phyloP scores from a whole-genome alignment of 2,888 invertebrate genomes.

The Drepana falcataria region DNA sequence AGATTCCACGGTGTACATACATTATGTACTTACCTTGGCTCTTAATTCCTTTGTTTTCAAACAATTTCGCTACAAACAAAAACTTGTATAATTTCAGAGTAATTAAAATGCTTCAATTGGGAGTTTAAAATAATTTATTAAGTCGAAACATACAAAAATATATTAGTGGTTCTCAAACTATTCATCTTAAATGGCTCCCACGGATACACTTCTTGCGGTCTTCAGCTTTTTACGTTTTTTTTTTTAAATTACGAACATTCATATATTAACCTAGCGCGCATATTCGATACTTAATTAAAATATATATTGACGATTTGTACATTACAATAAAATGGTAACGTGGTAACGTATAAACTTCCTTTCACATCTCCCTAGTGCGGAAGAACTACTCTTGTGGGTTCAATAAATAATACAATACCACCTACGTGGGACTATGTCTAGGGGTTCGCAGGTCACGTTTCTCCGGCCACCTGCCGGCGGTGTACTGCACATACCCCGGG shows the following conservation, averaged over 20 bases:
- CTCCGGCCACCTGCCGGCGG: constrained; percentile 83
- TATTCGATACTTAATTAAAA: too few species aligned
- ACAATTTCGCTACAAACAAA: constrained; percentile 31
- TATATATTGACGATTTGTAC: too few species aligned
- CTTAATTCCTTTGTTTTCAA: constrained; percentile 55
- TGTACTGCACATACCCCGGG: constrained; percentile 86
- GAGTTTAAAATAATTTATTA: constrained; percentile 32
- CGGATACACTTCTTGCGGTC: constrained; percentile 29
- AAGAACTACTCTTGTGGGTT: too few species aligned
- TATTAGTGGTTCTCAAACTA: constrained; percentile 34
- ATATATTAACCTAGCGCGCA: too few species aligned
- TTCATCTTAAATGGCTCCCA: constrained; percentile 31
- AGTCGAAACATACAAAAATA: constrained; percentile 33
- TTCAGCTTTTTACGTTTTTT: too few species aligned
- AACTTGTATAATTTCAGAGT: constrained; percentile 29
- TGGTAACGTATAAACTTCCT: too few species aligned
- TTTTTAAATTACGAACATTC: too few species aligned
- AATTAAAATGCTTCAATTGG: constrained; percentile 35
- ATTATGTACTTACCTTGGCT: constrained; percentile 39
- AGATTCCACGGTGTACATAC: constrained; percentile 31
- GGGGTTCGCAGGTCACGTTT: constrained; percentile 78
- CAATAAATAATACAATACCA: constrained; percentile 9
- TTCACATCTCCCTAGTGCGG: too few species aligned
- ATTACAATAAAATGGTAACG: too few species aligned
- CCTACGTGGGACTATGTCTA: constrained; percentile 71